These are phyloP conservation scores for Cyclopterus lumpus DNA, from an alignment of 2,797 vertebrate species.

Conservation along the genomic window DNA sequence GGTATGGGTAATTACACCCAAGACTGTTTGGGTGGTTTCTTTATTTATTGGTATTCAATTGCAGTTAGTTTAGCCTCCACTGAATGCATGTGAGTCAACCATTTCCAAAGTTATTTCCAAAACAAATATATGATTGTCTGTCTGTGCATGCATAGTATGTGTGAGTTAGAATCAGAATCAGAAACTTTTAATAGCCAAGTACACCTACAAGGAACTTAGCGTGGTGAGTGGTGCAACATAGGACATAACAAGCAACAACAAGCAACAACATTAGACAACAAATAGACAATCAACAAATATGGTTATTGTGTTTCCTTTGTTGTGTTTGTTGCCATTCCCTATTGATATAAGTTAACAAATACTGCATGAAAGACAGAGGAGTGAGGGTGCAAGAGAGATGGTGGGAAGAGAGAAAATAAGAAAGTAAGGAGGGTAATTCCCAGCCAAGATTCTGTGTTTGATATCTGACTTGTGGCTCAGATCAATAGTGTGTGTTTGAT, in stretches of 20 bases:
- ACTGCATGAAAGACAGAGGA: slow-evolving; percentile 23
- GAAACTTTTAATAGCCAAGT: no score
- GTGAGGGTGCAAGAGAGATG: slow-evolving; percentile 53
- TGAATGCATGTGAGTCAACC: background rate
- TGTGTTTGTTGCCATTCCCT: slow-evolving; percentile 20
- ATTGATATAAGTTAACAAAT: slow-evolving; percentile 44
- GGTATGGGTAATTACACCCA: background rate
- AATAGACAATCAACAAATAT: no score
- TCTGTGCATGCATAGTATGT: background rate
- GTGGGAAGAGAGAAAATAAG: slow-evolving; percentile 60
- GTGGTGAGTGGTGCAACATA: no score
- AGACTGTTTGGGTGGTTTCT: background rate
- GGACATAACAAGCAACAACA: no score
- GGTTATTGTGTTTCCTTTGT: slow-evolving; percentile 27
- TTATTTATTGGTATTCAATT: background rate
- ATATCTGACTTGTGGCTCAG: slow-evolving; percentile 55
- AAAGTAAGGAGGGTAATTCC: slow-evolving; percentile 75
- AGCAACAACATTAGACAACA: no score
- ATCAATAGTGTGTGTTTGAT: slow-evolving; percentile 63
- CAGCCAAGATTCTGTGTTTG: slow-evolving; percentile 74
- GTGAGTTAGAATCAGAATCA: no score
- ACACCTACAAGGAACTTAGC: no score
- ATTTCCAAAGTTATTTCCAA: background rate
- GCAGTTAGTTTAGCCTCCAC: background rate
- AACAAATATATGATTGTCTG: slow-evolving; percentile 1